Base-by-base conservation (phyloP, 2,113 vertebrate species). In the Diphyllodes magnificus region DNA sequence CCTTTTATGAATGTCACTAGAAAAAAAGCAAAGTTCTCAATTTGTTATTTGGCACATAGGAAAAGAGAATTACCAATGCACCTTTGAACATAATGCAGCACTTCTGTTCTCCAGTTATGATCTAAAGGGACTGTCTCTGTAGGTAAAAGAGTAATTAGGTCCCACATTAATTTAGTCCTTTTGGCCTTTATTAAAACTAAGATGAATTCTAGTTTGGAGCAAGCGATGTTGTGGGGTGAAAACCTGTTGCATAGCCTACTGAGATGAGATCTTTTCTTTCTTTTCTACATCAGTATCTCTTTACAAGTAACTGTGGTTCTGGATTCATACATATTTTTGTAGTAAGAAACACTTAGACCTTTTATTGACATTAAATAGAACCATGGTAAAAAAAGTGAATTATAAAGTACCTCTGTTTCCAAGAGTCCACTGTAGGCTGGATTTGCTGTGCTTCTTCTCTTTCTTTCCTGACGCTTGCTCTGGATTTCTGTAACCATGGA, bases 371-470 rank as follows among this genome's bases (percentile, higher is more conserved):
- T 35, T 59, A 83, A 92, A 77, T 21, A 82, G 68, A 82, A 59
- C 20, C 8, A 35, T 35, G 73, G 25, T 22, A 15, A 56, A 81
- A 60, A 68, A 60, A 80, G 66, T 42, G 65, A 88, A 68, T 73
- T 7, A 30, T 57, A 14, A 88, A 95, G 81, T 96, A 99, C 99
- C 99, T 99, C 99, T 0, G 99, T 98, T 90, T 99, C 99, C 56
- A 99, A 98, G 96, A 99, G 98, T 95, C 99, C 98, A 76, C 99
- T 99, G 97, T 99, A 99, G 69, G 99, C 98, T 6, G 99, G 99
- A 93, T 99, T 99, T 37, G 99, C 99, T 9, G 99, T 99, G 98
- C 99, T 99, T 76, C 99, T 97, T 80, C 99, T 98, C 97, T 99
- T 99, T 89, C 99, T 98, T 97, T 99, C 99, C 87, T 99, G 99